Conservation (phyloP, 1,140 invertebrate genomes). For the Pachypeltis micranthus region DNA sequence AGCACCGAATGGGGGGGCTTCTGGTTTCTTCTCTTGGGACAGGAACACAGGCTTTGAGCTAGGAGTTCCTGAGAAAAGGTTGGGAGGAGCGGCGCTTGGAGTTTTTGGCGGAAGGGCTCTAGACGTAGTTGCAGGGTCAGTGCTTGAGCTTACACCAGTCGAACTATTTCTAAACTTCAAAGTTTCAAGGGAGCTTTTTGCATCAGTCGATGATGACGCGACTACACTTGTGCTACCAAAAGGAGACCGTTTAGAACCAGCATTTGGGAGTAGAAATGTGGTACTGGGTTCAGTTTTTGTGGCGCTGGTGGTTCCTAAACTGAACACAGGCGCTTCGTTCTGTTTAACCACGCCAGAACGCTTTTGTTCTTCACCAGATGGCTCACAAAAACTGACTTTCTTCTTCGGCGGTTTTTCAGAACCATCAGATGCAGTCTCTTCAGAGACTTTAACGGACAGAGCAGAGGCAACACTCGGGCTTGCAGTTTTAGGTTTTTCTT, state of each 20-base stretch:
- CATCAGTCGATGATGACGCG: slow-evolving; percentile 1
- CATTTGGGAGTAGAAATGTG: not conserved
- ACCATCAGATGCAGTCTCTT: not conserved
- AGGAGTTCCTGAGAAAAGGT: too few species aligned
- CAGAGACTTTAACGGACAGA: too few species aligned
- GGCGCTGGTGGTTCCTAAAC: not conserved
- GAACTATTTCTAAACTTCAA: not conserved
- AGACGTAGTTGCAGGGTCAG: not conserved
- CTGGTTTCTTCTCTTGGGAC: too few species aligned
- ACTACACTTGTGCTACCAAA: not conserved
- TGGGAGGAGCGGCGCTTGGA: too few species aligned
- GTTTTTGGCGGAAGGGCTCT: too few species aligned
- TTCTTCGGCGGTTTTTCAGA: slow-evolving; percentile 15
- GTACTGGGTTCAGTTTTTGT: not conserved
- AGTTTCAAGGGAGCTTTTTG: not conserved
- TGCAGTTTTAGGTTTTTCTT: not conserved
- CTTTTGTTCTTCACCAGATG: too few species aligned
- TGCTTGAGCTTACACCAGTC: not conserved
- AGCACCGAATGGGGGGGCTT: too few species aligned
- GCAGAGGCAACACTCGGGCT: not conserved
- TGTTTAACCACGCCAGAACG: too few species aligned
- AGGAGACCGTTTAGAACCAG: not conserved
- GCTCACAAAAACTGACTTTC: slow-evolving; percentile 15
- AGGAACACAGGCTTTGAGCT: too few species aligned
- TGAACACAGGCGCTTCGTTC: not conserved